Evolutionary conservation across 2,113 vertebrate species (phyloP).

Genomic region (Ibidorhyncha struthersii): DNA sequence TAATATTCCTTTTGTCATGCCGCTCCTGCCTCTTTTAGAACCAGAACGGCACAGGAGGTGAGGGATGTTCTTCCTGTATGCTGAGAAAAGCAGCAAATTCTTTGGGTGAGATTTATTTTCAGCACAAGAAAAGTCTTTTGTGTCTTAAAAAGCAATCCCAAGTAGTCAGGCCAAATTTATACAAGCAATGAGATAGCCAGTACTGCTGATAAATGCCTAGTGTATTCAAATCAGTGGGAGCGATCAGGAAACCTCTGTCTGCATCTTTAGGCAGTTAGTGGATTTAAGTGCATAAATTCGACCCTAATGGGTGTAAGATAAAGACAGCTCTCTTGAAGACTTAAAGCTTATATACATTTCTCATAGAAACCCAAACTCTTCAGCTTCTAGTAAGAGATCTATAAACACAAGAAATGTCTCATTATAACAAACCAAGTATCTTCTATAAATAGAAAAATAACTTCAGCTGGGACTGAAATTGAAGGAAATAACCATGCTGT

Average conservation of each 20-base stretch:
- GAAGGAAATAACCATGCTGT: not conserved
- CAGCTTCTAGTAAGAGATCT: not conserved
- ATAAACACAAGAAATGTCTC: not conserved
- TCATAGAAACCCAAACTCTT: not conserved
- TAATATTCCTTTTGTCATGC: not conserved
- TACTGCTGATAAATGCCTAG: not conserved
- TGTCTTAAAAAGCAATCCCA: not conserved
- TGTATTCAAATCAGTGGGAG: not conserved
- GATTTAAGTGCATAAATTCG: not conserved
- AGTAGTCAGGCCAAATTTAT: not conserved
- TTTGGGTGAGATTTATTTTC: not conserved
- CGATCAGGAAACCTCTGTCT: not conserved
- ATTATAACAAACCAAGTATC: not conserved
- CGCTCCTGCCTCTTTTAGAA: not conserved
- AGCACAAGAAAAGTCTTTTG: not conserved
- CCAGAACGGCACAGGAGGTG: not conserved
- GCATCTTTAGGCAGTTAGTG: not conserved
- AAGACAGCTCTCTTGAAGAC: not conserved
- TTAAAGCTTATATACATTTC: not conserved
- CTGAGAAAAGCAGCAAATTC: not conserved
- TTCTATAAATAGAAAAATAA: slow-evolving; percentile 18
- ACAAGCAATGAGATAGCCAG: not conserved
- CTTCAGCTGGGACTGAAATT: not conserved
- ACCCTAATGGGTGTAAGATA: not conserved
- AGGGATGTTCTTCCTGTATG: not conserved